These are phyloP conservation scores for Litocranius walleri DNA, from an alignment of 2,113 vertebrate genomes.

Conservation along the genomic window DNA sequence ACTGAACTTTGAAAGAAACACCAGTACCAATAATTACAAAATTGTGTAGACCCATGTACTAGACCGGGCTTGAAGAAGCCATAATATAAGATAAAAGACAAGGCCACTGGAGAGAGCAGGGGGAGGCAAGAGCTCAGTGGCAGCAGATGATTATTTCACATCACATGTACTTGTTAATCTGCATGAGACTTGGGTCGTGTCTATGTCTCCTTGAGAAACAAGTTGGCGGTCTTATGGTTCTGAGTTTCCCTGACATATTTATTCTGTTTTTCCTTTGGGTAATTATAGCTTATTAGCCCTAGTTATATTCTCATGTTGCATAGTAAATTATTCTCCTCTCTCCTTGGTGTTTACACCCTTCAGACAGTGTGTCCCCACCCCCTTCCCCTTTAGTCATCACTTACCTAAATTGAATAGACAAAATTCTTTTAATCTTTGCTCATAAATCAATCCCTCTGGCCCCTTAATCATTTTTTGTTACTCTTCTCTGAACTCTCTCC, in stretches of 20 bases:
- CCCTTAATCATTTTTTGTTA: constrained; percentile 70
- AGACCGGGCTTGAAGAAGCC: constrained; percentile 24
- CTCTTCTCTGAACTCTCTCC: too few relatives aligned
- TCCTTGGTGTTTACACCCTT: constrained; percentile 60
- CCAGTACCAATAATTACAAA: not conserved
- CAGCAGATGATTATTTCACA: constrained; percentile 29
- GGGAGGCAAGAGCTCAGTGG: not conserved
- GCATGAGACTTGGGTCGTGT: not conserved
- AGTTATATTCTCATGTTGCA: constrained; percentile 70
- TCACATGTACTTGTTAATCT: constrained; percentile 33
- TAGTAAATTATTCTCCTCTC: constrained; percentile 67
- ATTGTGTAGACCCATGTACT: not conserved
- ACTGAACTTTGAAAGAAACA: constrained; percentile 32
- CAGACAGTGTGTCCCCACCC: constrained; percentile 58
- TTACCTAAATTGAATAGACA: constrained; percentile 67
- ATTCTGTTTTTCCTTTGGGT: constrained; percentile 65
- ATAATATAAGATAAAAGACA: constrained; percentile 5
- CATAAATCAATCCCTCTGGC: constrained; percentile 72
- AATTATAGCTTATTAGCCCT: constrained; percentile 70
- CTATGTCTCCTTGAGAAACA: constrained; percentile 59
- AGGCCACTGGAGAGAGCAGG: not conserved
- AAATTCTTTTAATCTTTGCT: constrained; percentile 73
- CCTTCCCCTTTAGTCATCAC: constrained; percentile 66
- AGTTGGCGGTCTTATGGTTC: constrained; percentile 36
- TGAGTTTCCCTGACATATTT: constrained; percentile 61